Conservation (phyloP, 1,140 invertebrate species). For the Tetramorium alpestre region DNA sequence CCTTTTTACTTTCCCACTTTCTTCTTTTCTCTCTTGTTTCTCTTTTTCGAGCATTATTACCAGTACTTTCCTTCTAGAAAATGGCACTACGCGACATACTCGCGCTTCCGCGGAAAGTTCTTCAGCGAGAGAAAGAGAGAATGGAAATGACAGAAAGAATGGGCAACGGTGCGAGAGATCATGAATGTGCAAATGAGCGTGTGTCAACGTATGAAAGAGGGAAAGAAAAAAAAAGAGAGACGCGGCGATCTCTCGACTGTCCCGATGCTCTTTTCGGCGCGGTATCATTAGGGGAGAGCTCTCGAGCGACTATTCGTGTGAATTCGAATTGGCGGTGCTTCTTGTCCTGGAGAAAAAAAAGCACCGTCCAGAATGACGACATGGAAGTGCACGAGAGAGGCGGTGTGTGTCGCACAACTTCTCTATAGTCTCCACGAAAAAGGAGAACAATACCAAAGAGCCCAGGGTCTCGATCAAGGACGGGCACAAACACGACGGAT, state of each 20-base stretch:
- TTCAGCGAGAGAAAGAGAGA: constrained; percentile 29
- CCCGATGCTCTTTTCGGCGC: constrained; percentile 53
- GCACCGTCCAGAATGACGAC: constrained; percentile 28
- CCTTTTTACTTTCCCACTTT: neutral
- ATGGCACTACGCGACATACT: constrained; percentile 55
- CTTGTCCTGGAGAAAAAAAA: constrained; percentile 66
- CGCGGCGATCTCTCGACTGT: constrained; percentile 46
- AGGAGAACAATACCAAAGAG: constrained; percentile 83
- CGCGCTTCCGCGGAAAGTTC: constrained; percentile 59
- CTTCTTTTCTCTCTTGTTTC: neutral
- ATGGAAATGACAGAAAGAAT: constrained; percentile 69
- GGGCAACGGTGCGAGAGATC: constrained; percentile 42
- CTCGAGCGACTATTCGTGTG: constrained; percentile 61
- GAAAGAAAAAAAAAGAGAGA: neutral
- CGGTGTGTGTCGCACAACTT: constrained; percentile 57
- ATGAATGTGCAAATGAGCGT: constrained; percentile 29
- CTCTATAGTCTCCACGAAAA: constrained; percentile 71
- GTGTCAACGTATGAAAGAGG: constrained; percentile 7
- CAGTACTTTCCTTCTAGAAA: constrained; percentile 57
- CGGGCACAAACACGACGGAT: constrained; percentile 34
- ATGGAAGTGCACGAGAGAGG: constrained; percentile 28
- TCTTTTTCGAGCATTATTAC: constrained; percentile 30
- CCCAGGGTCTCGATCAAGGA: constrained; percentile 78
- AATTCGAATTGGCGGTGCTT: constrained; percentile 66
- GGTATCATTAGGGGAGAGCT: constrained; percentile 51